Conservation (phyloP, 2,888 invertebrate species). For the Pandemis corylana region DNA sequence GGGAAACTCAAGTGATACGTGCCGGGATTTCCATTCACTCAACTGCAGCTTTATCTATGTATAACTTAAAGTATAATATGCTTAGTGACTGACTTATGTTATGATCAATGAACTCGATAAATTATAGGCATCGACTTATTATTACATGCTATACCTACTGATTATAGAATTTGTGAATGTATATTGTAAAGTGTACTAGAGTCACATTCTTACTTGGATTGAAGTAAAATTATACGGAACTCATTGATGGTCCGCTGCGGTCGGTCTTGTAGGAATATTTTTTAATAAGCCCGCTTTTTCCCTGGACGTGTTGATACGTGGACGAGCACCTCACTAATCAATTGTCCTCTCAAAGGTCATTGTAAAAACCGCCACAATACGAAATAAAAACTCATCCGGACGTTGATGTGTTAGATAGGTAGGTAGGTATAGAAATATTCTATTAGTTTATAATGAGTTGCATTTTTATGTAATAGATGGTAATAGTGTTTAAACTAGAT, state of each 20-base stretch:
- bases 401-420: slow-evolving; percentile 54
- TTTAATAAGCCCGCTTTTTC: slow-evolving; percentile 58
- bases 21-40: too few relatives aligned
- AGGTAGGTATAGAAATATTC: slow-evolving; percentile 26
- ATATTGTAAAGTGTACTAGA: too few relatives aligned
- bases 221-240: slow-evolving; percentile 48
- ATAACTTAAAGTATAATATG: too few relatives aligned
- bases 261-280: slow-evolving; percentile 33
- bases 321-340: slow-evolving; percentile 61
- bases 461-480: slow-evolving; percentile 21
- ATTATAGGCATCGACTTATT: too few relatives aligned
- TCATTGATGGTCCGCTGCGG: neutral
- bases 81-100: too few relatives aligned
- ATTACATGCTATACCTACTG: too few relatives aligned
- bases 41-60: too few relatives aligned
- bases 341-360: slow-evolving; percentile 65
- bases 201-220: too few relatives aligned
- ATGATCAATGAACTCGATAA: too few relatives aligned
- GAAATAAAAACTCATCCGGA: slow-evolving; percentile 48
- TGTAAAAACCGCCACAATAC: slow-evolving; percentile 51
- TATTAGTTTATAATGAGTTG: slow-evolving; percentile 40
- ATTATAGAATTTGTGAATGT: too few relatives aligned
- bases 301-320: slow-evolving; percentile 53
- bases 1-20: too few relatives aligned
- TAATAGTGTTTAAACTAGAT: neutral